Evolutionary conservation across 2,888 invertebrate genomes (phyloP).

Genomic region (Drosophila recens): DNA sequence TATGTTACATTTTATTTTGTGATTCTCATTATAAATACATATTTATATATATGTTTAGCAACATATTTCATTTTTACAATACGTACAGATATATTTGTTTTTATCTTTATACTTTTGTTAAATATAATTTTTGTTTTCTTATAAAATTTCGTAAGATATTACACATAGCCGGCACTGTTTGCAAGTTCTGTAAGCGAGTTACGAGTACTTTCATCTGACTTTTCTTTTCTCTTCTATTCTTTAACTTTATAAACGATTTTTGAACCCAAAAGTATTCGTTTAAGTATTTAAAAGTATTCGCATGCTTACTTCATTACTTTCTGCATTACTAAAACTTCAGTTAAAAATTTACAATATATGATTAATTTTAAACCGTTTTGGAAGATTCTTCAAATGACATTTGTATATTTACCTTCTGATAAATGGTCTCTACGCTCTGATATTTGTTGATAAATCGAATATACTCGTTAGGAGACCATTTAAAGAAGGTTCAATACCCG

Average conservation of each 20-base stretch:
- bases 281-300: slow-evolving; percentile 17
- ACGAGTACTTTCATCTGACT: slow-evolving; percentile 24
- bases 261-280: slow-evolving; percentile 13
- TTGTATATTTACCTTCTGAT: slow-evolving; percentile 7
- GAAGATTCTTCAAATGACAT: slow-evolving; percentile 53
- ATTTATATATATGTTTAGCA: slow-evolving; percentile 46
- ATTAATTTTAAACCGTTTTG: slow-evolving; percentile 39
- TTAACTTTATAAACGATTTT: neutral
- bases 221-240: neutral
- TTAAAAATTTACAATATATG: slow-evolving; percentile 31
- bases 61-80: slow-evolving; percentile 50
- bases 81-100: slow-evolving; percentile 50
- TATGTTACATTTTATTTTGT: slow-evolving; percentile 51
- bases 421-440: slow-evolving; percentile 19
- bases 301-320: slow-evolving; percentile 10
- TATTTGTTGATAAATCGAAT: neutral
- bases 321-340: slow-evolving; percentile 22
- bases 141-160: slow-evolving; percentile 69
- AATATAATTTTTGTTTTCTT: slow-evolving; percentile 27
- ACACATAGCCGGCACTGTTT: slow-evolving; percentile 80
- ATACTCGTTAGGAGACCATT: slow-evolving; percentile 22
- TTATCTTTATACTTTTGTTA: slow-evolving; percentile 19
- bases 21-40: slow-evolving; percentile 34
- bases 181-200: slow-evolving; percentile 32
- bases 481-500: neutral